Conservation (phyloP, 2,113 vertebrate species). For the Lepidothrix coronata region DNA sequence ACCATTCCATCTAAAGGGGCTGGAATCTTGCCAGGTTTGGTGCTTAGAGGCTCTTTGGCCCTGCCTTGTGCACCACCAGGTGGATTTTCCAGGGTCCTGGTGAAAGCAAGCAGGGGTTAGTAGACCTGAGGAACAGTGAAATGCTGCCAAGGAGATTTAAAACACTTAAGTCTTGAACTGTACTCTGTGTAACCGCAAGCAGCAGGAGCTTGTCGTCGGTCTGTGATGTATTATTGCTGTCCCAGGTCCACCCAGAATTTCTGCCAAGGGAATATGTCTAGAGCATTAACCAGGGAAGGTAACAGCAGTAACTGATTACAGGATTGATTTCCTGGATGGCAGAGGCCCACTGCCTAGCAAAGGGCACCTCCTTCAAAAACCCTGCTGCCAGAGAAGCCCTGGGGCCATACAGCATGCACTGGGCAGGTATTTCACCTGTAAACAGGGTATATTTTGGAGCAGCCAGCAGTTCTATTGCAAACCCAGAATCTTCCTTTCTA, state of each 20-base stretch:
- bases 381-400: not conserved
- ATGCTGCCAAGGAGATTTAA: slow-evolving; percentile 4
- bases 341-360: not conserved
- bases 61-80: not conserved
- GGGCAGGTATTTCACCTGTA: not conserved
- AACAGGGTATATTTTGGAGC: not conserved
- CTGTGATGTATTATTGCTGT: not conserved
- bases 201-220: not conserved
- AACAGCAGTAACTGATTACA: not conserved
- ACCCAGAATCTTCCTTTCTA: slow-evolving; percentile 9
- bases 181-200: not conserved
- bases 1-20: not conserved
- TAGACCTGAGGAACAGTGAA: not conserved
- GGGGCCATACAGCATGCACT: fast-evolving
- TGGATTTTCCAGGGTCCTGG: not conserved
- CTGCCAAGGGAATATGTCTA: not conserved
- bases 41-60: not conserved
- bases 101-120: not conserved
- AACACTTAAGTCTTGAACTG: not conserved
- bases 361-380: not conserved
- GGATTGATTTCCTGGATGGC: not conserved
- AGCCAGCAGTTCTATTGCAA: not conserved
- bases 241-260: not conserved
- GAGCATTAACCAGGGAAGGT: not conserved
- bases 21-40: not conserved